These are phyloP conservation scores for Automeris io DNA, from an alignment of 2,888 invertebrate genomes.

Conservation along the genomic window DNA sequence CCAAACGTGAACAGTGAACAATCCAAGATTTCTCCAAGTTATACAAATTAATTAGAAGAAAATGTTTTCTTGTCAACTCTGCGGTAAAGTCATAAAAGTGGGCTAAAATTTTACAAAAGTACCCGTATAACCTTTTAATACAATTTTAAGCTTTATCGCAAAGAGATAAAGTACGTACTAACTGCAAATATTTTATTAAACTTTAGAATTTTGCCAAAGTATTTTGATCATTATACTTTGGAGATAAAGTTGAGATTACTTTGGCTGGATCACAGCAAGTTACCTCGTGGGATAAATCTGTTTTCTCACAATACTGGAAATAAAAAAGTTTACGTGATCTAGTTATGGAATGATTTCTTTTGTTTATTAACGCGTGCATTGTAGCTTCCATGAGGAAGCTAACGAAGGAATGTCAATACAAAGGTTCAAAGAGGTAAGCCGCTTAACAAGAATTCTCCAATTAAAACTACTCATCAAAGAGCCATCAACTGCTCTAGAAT, in stretches of 20 bases:
- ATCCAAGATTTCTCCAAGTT: conserved; percentile 53
- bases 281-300: conserved; percentile 39
- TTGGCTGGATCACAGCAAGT: conserved; percentile 8
- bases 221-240: conserved; percentile 6
- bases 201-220: not conserved
- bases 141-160: conserved; percentile 12
- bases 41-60: conserved; percentile 55
- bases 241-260: conserved; percentile 7
- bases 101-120: conserved; percentile 31
- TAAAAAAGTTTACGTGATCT: conserved; percentile 25
- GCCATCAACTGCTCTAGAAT: too few relatives aligned
- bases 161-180: conserved; percentile 5
- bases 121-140: conserved; percentile 1
- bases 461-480: too few relatives aligned
- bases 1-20: too few relatives aligned
- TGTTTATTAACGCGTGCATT: conserved; percentile 14
- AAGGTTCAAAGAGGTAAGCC: too few relatives aligned
- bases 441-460: too few relatives aligned
- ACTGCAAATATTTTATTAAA: not conserved
- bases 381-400: conserved; percentile 13
- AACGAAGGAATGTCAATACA: conserved; percentile 3
- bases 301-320: conserved; percentile 34
- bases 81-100: conserved; percentile 30
- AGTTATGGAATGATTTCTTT: conserved; percentile 28
- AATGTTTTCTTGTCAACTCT: conserved; percentile 41